A percentile compares a stretch with the other conserved stretches of the same genome.
These are phyloP conservation scores for Lepidochrysops patricia DNA, from an alignment of 2,888 invertebrate genomes.

Conservation along the genomic window DNA sequence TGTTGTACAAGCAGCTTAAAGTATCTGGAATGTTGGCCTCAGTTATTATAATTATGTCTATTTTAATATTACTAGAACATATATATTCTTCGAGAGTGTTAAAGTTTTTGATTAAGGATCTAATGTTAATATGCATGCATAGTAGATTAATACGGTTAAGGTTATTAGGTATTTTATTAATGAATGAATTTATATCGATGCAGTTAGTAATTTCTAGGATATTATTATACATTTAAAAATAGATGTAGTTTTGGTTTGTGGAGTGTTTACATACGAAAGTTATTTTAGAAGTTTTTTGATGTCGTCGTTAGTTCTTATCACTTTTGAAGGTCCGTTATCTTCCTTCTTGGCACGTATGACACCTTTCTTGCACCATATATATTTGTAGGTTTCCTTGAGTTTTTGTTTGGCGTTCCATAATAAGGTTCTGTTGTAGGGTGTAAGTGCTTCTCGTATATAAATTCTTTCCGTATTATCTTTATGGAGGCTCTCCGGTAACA, in stretches of 20 bases:
- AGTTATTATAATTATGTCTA: slow-evolving; percentile 22
- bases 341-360: neutral
- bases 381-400: slow-evolving; percentile 15
- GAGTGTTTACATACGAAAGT: neutral
- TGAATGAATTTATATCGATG: slow-evolving; percentile 13
- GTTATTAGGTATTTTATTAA: slow-evolving; percentile 11
- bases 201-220: slow-evolving; percentile 17
- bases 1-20: slow-evolving; percentile 21
- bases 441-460: slow-evolving; percentile 12
- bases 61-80: neutral
- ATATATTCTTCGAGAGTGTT: neutral
- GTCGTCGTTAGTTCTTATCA: neutral
- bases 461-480: neutral
- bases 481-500: neutral
- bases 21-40: slow-evolving; percentile 23
- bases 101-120: neutral
- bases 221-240: neutral
- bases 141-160: neutral
- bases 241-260: neutral
- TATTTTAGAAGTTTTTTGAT: neutral
- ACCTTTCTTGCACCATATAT: slow-evolving; percentile 18
- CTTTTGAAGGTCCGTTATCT: neutral
- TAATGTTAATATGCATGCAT: neutral
- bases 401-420: slow-evolving; percentile 17
- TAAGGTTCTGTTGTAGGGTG: slow-evolving; percentile 12